Base-by-base conservation (phyloP, 37 sponge, comb jelly and placozoan species). In the Beroe ovata region DNA sequence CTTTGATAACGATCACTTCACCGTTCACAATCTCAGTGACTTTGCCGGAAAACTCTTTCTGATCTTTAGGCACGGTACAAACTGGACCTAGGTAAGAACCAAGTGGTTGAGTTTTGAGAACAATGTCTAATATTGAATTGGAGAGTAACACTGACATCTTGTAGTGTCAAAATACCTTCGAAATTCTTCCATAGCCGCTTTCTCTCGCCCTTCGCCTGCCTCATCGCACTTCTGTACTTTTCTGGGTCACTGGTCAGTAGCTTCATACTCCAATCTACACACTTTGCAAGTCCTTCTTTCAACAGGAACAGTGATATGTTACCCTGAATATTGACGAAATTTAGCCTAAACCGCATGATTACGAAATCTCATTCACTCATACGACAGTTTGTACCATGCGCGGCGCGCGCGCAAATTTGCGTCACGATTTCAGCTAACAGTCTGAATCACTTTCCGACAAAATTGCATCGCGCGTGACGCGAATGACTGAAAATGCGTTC, bases 181-280 rank as follows among this genome's bases (percentile, higher is more conserved):
- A 19, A 77, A 54, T 77, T 77, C 21, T 77, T 77, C 84, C 84
- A 77, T 1, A 77, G 84, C 41, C 84, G 26, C 22, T 77, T 77
- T 23, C 28, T 77, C 23, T 39, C 84, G 18, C 28, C 54, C 21
- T 77, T 77, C 1, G 84, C 84, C 22, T 39, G 54, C 41, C 28
- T 38, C 16, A 36, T 42, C 0, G 84, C 84, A 40, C 54, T 23
- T 11, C 84, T 33, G 38, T 77, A 77, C 41, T 30, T 8, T 54
- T 77, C 84, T 14, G 84, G 42, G n/a, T 77, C 84, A 77, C 54
- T 21, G 37, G 91, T 90, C 39, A 97, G 92, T 8, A 95, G 64
- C 28, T 89, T 91, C 93, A 97, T 97, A 38, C 94, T 93, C 99
- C 99, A 99, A 66, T 99, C 96, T 21, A 99, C 95, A 92, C 96